Evolutionary conservation across 2,797 vertebrate species (phyloP).

Genomic region (Artibeus lituratus): DNA sequence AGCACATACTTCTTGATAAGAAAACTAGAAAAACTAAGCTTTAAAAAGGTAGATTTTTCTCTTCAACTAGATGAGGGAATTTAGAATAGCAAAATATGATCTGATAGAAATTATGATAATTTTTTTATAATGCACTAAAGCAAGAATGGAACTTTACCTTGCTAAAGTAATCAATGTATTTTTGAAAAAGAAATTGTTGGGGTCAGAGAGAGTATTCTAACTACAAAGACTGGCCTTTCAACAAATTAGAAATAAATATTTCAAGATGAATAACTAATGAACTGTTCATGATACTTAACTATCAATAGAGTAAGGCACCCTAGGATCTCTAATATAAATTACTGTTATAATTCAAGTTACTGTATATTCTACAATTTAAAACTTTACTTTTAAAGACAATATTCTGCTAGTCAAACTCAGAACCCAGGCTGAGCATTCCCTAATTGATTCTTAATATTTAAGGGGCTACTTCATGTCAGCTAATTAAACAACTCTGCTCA

Average conservation of each 20-base stretch:
- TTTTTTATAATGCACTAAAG: slow-evolving; percentile 9
- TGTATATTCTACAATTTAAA: not conserved
- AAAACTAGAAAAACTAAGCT: not conserved
- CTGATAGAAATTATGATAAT: not conserved
- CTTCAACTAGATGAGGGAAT: not conserved
- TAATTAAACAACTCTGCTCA: not conserved
- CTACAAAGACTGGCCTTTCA: not conserved
- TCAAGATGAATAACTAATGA: not conserved
- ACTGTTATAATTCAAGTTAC: not conserved
- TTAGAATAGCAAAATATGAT: not conserved
- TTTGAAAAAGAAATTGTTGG: not conserved
- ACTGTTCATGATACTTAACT: not conserved
- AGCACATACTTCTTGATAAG: not conserved
- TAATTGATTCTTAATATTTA: not conserved
- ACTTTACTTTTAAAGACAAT: not conserved
- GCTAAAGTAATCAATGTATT: not conserved
- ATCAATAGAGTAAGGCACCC: not conserved
- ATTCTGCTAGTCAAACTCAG: not conserved
- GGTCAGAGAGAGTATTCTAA: not conserved
- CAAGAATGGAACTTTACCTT: not conserved
- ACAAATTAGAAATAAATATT: not conserved
- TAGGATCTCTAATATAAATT: not conserved
- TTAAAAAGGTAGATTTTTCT: not conserved
- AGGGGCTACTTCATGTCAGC: not conserved
- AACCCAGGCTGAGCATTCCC: not conserved